These are phyloP conservation scores for Therioaphis trifolii DNA, from an alignment of 2,888 invertebrate species.

Conservation along the genomic window DNA sequence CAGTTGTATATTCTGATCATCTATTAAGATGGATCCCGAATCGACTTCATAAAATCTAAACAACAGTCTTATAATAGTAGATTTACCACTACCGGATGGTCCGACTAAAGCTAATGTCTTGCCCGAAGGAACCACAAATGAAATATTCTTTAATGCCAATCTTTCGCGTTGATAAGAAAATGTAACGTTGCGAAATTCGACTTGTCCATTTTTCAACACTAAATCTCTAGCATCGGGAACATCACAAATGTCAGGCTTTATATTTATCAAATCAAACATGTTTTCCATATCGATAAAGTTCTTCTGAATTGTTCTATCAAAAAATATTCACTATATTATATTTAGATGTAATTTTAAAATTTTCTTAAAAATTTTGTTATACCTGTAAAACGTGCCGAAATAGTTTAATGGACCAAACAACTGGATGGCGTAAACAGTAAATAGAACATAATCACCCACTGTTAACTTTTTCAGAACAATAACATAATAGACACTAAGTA, in stretches of 20 bases:
- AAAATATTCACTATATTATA: slow-evolving; percentile 56
- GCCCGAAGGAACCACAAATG: slow-evolving; percentile 83
- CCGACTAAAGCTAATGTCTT: slow-evolving; percentile 88
- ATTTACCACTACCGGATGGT: slow-evolving; percentile 92
- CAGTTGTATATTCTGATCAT: slow-evolving; percentile 88
- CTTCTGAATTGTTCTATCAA: slow-evolving; percentile 89
- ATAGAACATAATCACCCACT: slow-evolving; percentile 95
- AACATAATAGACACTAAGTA: slow-evolving; percentile 90
- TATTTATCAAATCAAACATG: slow-evolving; percentile 94
- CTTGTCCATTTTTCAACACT: slow-evolving; percentile 76
- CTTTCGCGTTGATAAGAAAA: slow-evolving; percentile 89
- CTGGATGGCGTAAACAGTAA: slow-evolving; percentile 93
- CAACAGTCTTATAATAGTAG: slow-evolving; percentile 92
- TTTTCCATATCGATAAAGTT: slow-evolving; percentile 99
- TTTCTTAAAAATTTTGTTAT: neutral
- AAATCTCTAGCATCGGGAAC: slow-evolving; percentile 82
- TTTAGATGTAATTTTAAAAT: no score
- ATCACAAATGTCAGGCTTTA: slow-evolving; percentile 88
- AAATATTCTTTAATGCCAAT: slow-evolving; percentile 80
- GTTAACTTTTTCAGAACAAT: slow-evolving; percentile 78
- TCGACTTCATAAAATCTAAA: slow-evolving; percentile 97
- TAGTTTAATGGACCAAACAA: slow-evolving; percentile 96
- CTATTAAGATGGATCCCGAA: slow-evolving; percentile 86
- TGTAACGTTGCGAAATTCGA: slow-evolving; percentile 90
- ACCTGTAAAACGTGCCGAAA: slow-evolving; percentile 98